Base-by-base conservation (phyloP, 2,888 invertebrate genomes). In the Pseudococcus longispinus region DNA sequence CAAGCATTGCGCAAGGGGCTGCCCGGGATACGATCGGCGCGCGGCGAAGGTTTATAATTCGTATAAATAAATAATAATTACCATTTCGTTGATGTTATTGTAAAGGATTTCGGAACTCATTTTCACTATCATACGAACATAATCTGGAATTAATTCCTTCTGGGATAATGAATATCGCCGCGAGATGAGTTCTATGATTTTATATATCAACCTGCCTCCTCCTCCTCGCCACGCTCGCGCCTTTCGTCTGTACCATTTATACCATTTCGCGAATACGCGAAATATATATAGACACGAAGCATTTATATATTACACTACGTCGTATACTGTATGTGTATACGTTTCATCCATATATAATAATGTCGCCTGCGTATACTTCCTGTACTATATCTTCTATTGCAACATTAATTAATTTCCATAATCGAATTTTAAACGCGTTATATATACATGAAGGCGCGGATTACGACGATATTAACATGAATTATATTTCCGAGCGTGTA, bases 71-170 rank as follows among this genome's bases (percentile, higher is more conserved):
- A 85, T 85, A 85, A 85, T 85, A 85, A 85, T 70, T 65, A 70
- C 85, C 65, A 42, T 65, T 85, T 85, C 65, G 65, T 37, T 85
- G 85, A 65, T 85, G 85, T 85, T 85, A 85, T 70, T 85, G 70
- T 85, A 70, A 70, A 85, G 85, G 85, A 85, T 85, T 85, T 85
- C 65, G 65, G 85, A 85, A 85, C 85, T 85, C 65, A 85, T 85
- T 85, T 85, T 85, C 85, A 85, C 85, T 85, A 85, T 85, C 85
- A 85, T 85, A 85, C 85, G 70, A 85, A 85, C 42, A 44, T 85
- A 85, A 85, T 85, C 85, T 70, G 85, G 85, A 85, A 85, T 85
- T 85, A 85, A 85, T 85, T 85, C 85, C 85, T 85, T 85, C 37
- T 70, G 65, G 84, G 60, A 85, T 85, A 85, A 70, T 85, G 65